A percentile compares a stretch with the other conserved stretches of the same genome.
phyloP scores from a whole-genome alignment of 2,797 vertebrate species.

The Distichodus sexfasciatus region DNA sequence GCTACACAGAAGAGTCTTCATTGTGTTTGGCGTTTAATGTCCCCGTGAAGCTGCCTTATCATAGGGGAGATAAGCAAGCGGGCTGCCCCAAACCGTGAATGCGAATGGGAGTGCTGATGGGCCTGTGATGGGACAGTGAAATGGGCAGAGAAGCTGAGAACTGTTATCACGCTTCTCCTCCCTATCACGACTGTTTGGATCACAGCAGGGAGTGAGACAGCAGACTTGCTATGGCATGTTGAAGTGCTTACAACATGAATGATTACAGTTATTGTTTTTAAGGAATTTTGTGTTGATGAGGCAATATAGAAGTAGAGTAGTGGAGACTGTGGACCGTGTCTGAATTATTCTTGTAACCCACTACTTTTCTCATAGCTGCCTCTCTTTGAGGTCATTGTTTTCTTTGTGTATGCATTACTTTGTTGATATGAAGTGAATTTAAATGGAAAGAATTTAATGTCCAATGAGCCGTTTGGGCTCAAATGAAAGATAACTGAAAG shows the following conservation, averaged over 20 bases:
- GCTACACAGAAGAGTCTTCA: constrained; percentile 7
- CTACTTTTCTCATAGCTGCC: neutral
- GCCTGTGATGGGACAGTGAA: constrained; percentile 40
- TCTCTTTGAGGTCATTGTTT: neutral
- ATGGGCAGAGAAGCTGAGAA: constrained; percentile 36
- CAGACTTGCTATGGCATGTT: constrained; percentile 14
- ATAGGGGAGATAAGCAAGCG: constrained; percentile 36
- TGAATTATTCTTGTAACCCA: neutral
- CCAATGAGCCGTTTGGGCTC: neutral
- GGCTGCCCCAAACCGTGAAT: constrained; percentile 36
- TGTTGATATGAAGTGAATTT: neutral
- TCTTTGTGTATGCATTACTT: neutral
- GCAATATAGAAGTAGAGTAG: neutral
- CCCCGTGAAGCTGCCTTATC: constrained; percentile 23
- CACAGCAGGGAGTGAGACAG: constrained; percentile 30
- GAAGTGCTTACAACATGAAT: constrained; percentile 9
- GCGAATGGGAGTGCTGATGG: constrained; percentile 49
- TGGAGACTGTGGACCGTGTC: too few relatives aligned
- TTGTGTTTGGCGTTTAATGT: constrained; percentile 29
- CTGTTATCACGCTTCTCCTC: constrained; percentile 32
- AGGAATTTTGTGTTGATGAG: too few relatives aligned
- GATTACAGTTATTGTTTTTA: neutral
- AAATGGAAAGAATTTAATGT: neutral
- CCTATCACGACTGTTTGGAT: constrained; percentile 27
- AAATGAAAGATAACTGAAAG: constrained; percentile 3